Percentiles rank a stretch among this genome's conserved stretches.
phyloP scores from a whole-genome alignment of 2,888 invertebrate species.

The Stenurella melanura region DNA sequence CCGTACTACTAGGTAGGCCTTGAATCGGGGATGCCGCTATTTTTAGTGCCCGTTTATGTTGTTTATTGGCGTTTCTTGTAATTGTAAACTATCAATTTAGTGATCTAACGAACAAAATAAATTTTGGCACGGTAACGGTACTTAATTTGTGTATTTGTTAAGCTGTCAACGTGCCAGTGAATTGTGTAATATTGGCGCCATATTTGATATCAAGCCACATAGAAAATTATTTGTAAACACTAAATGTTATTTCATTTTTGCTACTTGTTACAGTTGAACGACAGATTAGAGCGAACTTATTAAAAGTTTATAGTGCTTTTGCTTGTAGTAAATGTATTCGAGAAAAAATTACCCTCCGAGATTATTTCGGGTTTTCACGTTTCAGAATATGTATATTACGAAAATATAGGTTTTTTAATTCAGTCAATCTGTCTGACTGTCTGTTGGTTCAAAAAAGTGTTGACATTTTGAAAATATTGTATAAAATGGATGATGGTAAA shows the following conservation, averaged over 20 bases:
- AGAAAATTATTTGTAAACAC: conserved; percentile 24
- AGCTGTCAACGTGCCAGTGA: conserved; percentile 57
- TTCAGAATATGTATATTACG: too few species aligned
- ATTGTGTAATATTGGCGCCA: conserved; percentile 55
- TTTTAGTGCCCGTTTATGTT: conserved; percentile 29
- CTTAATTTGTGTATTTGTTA: conserved; percentile 42
- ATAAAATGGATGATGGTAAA: too few species aligned
- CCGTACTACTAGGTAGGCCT: conserved; percentile 20
- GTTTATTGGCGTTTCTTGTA: conserved; percentile 30
- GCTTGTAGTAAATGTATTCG: too few species aligned
- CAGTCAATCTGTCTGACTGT: too few species aligned
- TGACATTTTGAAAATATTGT: too few species aligned
- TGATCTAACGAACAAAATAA: conserved; percentile 47
- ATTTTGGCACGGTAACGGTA: conserved; percentile 48
- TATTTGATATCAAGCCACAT: conserved; percentile 26
- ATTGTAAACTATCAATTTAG: conserved; percentile 34
- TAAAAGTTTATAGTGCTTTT: too few species aligned
- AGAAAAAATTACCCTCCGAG: too few species aligned
- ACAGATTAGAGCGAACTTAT: too few species aligned
- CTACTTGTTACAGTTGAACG: too few species aligned
- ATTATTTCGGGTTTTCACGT: too few species aligned
- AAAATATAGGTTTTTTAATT: too few species aligned
- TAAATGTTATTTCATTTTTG: background rate
- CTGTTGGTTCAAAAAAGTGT: too few species aligned
- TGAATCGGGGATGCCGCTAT: conserved; percentile 21